Base-by-base conservation (phyloP, 2,113 vertebrate species). In the Microcebus tavaratra region DNA sequence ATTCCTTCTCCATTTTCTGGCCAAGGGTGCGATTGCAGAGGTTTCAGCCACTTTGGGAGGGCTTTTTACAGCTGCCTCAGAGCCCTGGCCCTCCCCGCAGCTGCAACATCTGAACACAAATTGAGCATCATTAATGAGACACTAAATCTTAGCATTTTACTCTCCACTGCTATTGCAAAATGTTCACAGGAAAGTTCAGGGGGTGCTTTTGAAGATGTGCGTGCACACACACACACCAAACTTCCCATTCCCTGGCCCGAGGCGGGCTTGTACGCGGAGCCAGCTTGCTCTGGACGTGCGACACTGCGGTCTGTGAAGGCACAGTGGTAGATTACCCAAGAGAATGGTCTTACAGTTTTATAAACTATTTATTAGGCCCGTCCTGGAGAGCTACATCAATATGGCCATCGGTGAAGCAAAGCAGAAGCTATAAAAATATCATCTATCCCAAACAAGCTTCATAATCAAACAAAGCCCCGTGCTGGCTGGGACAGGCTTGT, bases 291-390 rank as follows among this genome's bases (percentile, higher is more conserved):
- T 3, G 1, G 89, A 90, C 78, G 0, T 15, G 94, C 27, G 27
- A 97, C 98, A 98, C 78, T 96, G 96, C 96, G 98, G 97, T 95
- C 95, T 80, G 90, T 59, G 96, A 97, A 97, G 92, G 97, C n/a
- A 13, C 97, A 96, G 97, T 96, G 96, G 97, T 98, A 92, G 93
- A 98, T 98, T 97, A 95, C 96, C 91, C 92, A 92, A 92, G 97
- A 98, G 98, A 98, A 98, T 95, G 97, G 98, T 97, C 98, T 98
- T 97, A 91, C 96, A 93, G 93, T 98, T 99, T 98, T 98, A 98
- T 98, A 98, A 98, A 98, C 98, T 98, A 98, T 99, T 99, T 99
- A 99, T 98, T 98, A 99, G 98, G 92, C 97, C 97, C 95, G 25
- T 98, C 98, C 98, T 98, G 98, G 95, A 97, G 97, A 93, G 98